Evolutionary conservation across 2,888 invertebrate species (phyloP).

Genomic region (Parnassius smintheus): DNA sequence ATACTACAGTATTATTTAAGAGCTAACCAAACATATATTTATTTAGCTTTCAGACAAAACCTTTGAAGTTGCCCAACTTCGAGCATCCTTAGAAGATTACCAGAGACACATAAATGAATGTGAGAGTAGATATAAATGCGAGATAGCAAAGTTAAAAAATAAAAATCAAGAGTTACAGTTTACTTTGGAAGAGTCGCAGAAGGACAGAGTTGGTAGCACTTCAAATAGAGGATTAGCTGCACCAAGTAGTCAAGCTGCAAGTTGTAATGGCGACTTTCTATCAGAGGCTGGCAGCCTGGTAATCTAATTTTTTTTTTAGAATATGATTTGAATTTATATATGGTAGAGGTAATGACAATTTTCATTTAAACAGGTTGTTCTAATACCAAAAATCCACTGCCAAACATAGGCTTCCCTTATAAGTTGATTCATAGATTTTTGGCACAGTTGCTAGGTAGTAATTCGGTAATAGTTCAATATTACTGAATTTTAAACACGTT

Average conservation of each 20-base stretch:
- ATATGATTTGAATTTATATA: no score
- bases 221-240: conserved; percentile 55
- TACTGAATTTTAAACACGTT: no score
- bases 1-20: no score
- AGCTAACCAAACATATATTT: background rate
- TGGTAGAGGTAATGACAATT: no score
- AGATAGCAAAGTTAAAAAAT: conserved; percentile 80
- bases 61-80: conserved; percentile 85
- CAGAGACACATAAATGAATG: conserved; percentile 84
- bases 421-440: no score
- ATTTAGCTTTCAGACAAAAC: conserved; percentile 88
- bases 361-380: no score
- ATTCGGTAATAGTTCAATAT: no score
- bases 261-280: conserved; percentile 75
- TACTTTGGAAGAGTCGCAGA: conserved; percentile 65
- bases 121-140: conserved; percentile 82
- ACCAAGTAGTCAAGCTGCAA: conserved; percentile 69
- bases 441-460: no score
- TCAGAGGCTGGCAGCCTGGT: conserved; percentile 83
- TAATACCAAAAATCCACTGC: no score
- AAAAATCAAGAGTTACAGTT: conserved; percentile 77
- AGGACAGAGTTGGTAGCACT: conserved; percentile 63
- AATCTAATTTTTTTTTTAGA: conserved; percentile 29
- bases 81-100: conserved; percentile 84
- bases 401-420: no score